Evolutionary conservation across 1,140 invertebrate species (phyloP).

Genomic region (Drosophila equinoxialis): DNA sequence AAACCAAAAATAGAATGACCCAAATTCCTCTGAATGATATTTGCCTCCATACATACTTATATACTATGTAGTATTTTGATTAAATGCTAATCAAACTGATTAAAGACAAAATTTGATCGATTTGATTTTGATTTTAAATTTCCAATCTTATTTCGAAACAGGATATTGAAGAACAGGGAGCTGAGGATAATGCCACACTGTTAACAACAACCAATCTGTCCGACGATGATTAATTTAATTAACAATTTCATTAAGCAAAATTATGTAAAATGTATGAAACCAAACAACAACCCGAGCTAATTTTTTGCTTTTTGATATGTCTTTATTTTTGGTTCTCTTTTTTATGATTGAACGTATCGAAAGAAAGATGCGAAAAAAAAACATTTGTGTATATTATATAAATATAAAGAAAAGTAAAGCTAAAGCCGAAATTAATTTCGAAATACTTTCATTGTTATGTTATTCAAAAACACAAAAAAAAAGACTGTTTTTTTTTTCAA

Average conservation of each 20-base stretch:
- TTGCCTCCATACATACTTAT: too few relatives aligned
- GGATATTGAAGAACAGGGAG: slow-evolving; percentile 79
- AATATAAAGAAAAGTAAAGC: slow-evolving; percentile 33
- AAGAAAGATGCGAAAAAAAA: not conserved
- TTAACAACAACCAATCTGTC: slow-evolving; percentile 79
- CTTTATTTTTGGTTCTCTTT: not conserved
- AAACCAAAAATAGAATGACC: not conserved
- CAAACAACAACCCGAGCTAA: not conserved
- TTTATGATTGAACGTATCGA: not conserved
- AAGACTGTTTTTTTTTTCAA: slow-evolving; percentile 75
- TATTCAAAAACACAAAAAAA: slow-evolving; percentile 39
- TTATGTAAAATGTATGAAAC: not conserved
- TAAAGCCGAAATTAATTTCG: slow-evolving; percentile 30
- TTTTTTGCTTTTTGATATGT: not conserved
- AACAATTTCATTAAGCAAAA: not conserved
- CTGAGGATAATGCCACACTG: slow-evolving; percentile 80
- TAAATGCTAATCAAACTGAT: too few relatives aligned
- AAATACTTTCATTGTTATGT: slow-evolving; percentile 66
- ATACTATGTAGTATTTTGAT: too few relatives aligned
- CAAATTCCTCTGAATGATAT: too few relatives aligned
- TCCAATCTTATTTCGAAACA: slow-evolving; percentile 22
- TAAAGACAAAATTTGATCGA: too few relatives aligned
- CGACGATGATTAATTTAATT: slow-evolving; percentile 72
- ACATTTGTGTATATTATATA: not conserved
- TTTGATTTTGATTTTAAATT: slow-evolving; percentile 10